Percentiles rank a stretch among this genome's conserved stretches.
These are phyloP conservation scores for Amphiura filiformis DNA, from an alignment of 35 echinoderm and acorn worm species.

Conservation along the genomic window DNA sequence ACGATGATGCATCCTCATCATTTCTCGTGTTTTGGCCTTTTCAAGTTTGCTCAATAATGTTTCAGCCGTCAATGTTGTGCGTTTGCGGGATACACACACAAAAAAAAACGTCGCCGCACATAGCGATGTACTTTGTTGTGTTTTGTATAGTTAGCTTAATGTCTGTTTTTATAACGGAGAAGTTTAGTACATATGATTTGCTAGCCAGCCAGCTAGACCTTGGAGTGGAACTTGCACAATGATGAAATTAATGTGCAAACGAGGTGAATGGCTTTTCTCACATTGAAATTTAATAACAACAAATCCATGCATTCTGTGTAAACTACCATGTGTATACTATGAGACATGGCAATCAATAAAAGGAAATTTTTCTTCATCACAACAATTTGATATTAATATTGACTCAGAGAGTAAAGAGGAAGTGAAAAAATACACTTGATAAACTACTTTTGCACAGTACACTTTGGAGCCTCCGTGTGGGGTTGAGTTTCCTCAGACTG, in stretches of 20 bases:
- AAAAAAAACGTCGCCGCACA: not conserved
- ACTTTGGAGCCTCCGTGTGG: too few species aligned
- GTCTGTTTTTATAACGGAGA: not conserved
- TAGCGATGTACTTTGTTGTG: not conserved
- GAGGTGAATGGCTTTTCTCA: not conserved
- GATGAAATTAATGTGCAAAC: not conserved
- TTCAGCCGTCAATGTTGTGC: not conserved
- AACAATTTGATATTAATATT: slow-evolving; percentile 8
- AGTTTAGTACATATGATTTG: not conserved
- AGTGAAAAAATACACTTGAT: not conserved
- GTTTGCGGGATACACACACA: not conserved
- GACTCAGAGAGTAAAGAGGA: not conserved
- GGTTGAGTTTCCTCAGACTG: too few species aligned
- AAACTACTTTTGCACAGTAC: too few species aligned
- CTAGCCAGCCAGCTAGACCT: not conserved
- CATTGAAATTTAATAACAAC: slow-evolving; percentile 9
- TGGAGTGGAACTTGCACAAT: not conserved
- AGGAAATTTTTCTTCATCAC: not conserved
- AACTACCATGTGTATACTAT: not conserved
- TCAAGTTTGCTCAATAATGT: not conserved
- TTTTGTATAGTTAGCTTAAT: not conserved
- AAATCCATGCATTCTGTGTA: slow-evolving; percentile 4
- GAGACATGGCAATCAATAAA: not conserved
- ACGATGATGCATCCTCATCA: too few species aligned
- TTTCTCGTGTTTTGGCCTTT: not conserved